These are phyloP conservation scores for Napeogenes inachia DNA, from an alignment of 2,888 invertebrate species.

Conservation along the genomic window DNA sequence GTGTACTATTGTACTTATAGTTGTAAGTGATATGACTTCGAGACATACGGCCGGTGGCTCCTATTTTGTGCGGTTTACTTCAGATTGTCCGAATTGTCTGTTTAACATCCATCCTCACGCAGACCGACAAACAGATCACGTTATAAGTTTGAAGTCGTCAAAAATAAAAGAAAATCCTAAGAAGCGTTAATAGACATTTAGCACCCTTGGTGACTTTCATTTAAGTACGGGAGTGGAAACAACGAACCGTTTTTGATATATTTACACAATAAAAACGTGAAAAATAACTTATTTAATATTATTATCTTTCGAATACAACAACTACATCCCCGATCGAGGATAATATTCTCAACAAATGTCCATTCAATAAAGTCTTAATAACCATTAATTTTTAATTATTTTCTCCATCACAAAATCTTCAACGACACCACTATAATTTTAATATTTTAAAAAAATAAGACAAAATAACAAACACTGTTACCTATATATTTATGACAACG, in stretches of 20 bases:
- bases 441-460: slow-evolving; percentile 61
- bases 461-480: slow-evolving; percentile 60
- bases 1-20: slow-evolving; percentile 9
- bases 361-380: slow-evolving; percentile 75
- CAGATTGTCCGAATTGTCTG: slow-evolving; percentile 11
- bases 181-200: slow-evolving; percentile 75
- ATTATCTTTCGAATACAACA: slow-evolving; percentile 78
- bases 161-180: slow-evolving; percentile 57
- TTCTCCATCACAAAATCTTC: slow-evolving; percentile 75
- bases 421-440: slow-evolving; percentile 70
- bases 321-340: slow-evolving; percentile 72
- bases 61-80: slow-evolving; percentile 14
- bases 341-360: slow-evolving; percentile 74
- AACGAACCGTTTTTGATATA: slow-evolving; percentile 70
- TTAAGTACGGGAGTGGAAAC: slow-evolving; percentile 66
- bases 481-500: slow-evolving; percentile 50
- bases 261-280: slow-evolving; percentile 77
- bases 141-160: slow-evolving; percentile 35
- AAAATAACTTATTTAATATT: slow-evolving; percentile 78
- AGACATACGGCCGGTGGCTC: slow-evolving; percentile 17
- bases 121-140: slow-evolving; percentile 43
- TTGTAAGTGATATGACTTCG: slow-evolving; percentile 30
- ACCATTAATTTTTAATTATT: slow-evolving; percentile 59
- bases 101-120: slow-evolving; percentile 31
- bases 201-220: slow-evolving; percentile 72